Conservation (phyloP, 2,888 invertebrate species). For the Celastrina argiolus region DNA sequence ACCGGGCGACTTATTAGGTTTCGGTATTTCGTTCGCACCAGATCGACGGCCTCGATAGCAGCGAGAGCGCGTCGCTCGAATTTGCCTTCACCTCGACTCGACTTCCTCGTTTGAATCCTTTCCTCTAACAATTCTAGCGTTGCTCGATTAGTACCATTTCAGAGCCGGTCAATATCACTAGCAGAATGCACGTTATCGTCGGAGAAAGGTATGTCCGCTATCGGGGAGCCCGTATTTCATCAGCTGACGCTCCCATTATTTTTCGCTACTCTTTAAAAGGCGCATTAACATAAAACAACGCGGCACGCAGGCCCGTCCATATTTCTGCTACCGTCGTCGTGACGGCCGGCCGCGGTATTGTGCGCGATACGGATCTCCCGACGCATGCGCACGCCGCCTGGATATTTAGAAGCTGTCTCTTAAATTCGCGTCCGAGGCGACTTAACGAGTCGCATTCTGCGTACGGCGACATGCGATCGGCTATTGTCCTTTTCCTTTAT, state of each 20-base stretch:
- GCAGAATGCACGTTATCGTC: constrained; percentile 17
- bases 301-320: constrained; percentile 64
- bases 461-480: constrained; percentile 63
- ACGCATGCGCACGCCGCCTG: constrained; percentile 65
- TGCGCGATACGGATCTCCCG: constrained; percentile 72
- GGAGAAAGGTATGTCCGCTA: constrained; percentile 25
- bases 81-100: constrained; percentile 53
- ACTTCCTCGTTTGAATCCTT: constrained; percentile 48
- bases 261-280: constrained; percentile 59
- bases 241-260: constrained; percentile 55
- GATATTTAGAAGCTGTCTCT: constrained; percentile 75
- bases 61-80: constrained; percentile 37
- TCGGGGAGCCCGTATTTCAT: constrained; percentile 63
- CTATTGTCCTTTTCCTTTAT: constrained; percentile 57
- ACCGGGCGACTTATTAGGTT: constrained; percentile 72
- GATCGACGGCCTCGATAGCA: constrained; percentile 67
- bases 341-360: constrained; percentile 69
- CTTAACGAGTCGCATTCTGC: constrained; percentile 72
- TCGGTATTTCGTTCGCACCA: constrained; percentile 64
- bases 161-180: not conserved
- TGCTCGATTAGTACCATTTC: not conserved
- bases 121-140: not conserved
- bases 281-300: constrained; percentile 76
- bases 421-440: constrained; percentile 62
- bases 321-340: constrained; percentile 73